Evolutionary conservation across 2,113 vertebrate genomes (phyloP).

Genomic region (Plestiodon gilberti): DNA sequence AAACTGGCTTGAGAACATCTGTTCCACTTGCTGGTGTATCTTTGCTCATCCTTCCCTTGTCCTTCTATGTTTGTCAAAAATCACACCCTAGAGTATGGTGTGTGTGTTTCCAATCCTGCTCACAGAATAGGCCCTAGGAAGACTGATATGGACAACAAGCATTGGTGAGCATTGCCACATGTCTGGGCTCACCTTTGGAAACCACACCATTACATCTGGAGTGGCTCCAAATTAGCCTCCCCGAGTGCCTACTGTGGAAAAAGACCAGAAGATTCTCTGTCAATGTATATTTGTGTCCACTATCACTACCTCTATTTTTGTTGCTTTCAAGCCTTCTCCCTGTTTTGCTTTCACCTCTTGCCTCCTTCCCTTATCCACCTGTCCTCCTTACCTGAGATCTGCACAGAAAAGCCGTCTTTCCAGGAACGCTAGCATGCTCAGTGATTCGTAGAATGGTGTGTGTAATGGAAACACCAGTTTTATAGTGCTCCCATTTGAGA

Average conservation of each 20-base stretch:
- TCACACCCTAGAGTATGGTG: neutral
- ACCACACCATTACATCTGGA: neutral
- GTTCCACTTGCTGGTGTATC: neutral
- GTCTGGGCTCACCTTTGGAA: neutral
- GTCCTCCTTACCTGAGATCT: neutral
- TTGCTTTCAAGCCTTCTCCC: slow-evolving; percentile 17
- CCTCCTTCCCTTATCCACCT: slow-evolving; percentile 10
- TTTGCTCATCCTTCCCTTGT: neutral
- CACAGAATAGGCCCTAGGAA: neutral
- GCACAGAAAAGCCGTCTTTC: slow-evolving; percentile 16
- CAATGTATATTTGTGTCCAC: neutral
- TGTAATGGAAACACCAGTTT: slow-evolving; percentile 35
- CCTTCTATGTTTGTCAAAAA: neutral
- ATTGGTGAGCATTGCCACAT: neutral
- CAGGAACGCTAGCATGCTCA: slow-evolving; percentile 34
- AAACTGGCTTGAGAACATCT: too few relatives aligned
- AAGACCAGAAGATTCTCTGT: neutral
- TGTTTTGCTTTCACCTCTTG: accelerated
- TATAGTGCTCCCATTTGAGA: slow-evolving; percentile 27
- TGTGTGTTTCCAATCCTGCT: neutral
- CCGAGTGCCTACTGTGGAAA: neutral
- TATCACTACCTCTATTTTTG: slow-evolving; percentile 12
- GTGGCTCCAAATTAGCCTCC: neutral
- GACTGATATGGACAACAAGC: neutral
- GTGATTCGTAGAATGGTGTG: slow-evolving; percentile 2